Percentiles rank a stretch among this genome's conserved stretches.
phyloP scores from a whole-genome alignment of 1,140 invertebrate species.

The Aculops lycopersici region DNA sequence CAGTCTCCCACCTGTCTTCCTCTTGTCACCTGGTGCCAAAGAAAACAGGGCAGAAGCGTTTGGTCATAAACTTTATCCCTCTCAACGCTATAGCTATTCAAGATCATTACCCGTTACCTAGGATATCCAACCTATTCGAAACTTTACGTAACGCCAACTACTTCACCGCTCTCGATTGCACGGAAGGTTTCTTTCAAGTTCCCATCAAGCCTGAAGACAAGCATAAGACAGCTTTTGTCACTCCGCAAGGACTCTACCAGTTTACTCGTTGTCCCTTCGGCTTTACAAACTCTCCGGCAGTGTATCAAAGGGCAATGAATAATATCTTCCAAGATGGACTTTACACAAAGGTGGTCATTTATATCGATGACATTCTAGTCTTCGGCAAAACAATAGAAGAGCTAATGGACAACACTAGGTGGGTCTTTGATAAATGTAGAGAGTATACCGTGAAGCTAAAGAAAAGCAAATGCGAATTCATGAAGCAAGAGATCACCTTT shows the following conservation, averaged over 20 bases:
- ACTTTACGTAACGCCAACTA: slow-evolving; percentile 12
- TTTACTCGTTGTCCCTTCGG: slow-evolving; percentile 18
- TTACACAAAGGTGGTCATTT: not conserved
- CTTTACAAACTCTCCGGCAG: slow-evolving; percentile 15
- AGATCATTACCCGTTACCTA: slow-evolving; percentile 16
- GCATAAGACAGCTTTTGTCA: slow-evolving; percentile 18
- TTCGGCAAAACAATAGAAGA: not conserved
- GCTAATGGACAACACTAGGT: too few relatives aligned
- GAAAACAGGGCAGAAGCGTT: too few relatives aligned
- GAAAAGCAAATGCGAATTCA: not conserved
- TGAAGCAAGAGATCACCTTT: not conserved
- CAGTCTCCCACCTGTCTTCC: too few relatives aligned
- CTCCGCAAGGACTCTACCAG: slow-evolving; percentile 15
- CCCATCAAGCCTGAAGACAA: slow-evolving; percentile 13
- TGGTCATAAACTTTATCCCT: slow-evolving; percentile 20
- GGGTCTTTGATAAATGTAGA: not conserved
- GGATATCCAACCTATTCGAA: slow-evolving; percentile 14
- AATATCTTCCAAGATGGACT: slow-evolving; percentile 11
- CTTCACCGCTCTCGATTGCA: slow-evolving; percentile 18
- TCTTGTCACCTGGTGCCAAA: too few relatives aligned
- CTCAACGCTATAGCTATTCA: slow-evolving; percentile 15
- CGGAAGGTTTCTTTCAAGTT: slow-evolving; percentile 19
- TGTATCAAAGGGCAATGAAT: slow-evolving; percentile 17
- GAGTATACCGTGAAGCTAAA: not conserved
- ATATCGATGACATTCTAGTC: slow-evolving; percentile 1